Base-by-base conservation (phyloP, 2,888 invertebrate genomes). In the Melieria omissa region DNA sequence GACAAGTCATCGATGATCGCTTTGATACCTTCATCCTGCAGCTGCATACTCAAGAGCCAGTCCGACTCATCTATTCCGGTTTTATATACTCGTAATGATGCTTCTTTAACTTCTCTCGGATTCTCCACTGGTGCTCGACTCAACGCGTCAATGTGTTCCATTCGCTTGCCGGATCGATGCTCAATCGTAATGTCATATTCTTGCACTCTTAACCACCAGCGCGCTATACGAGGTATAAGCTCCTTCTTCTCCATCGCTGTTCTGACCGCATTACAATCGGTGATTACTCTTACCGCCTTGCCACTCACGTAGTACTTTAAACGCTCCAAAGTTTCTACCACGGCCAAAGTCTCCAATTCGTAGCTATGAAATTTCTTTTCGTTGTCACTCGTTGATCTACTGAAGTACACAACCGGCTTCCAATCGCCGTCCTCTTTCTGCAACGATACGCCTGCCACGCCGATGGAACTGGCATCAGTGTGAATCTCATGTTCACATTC, bases 361-460 rank as follows among this genome's bases (percentile, higher is more conserved):
- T 84, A 85, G 61, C 80, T 81, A 55, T 83, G 80, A 65, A 80
- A 84, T 3, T 78, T 69, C 41, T 74, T 71, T 66, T 73, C 73
- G n/a, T 66, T 46, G 5, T 49, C 41, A 10, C 14, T 68, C 4
- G 72, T 73, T 4, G 71, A 66, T 49, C 71, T 46, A 54, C 68
- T 73, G 10, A 55, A 73, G 54, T 64, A 71, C 12, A 66, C 65
- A 12, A 68, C 70, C 0, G 74, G 71, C 46, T 70, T 71, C 71
- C 66, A 70, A 4, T 7, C 14, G 42, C 29, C 66, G 1, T 49
- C 7, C n/a, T 71, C 70, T 1, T 42, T 29, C 8, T 77, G 75
- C 61, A 77, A 44, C 5, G 75, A 49, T 0, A 75, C 73, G 0
- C 73, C 73, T 10, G 72, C 74, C 3, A 77, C 9, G 0, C 67